Percentiles rank a stretch among this genome's conserved stretches.
phyloP scores from a whole-genome alignment of 2,113 vertebrate species.

The Hippocampus barbouri region DNA sequence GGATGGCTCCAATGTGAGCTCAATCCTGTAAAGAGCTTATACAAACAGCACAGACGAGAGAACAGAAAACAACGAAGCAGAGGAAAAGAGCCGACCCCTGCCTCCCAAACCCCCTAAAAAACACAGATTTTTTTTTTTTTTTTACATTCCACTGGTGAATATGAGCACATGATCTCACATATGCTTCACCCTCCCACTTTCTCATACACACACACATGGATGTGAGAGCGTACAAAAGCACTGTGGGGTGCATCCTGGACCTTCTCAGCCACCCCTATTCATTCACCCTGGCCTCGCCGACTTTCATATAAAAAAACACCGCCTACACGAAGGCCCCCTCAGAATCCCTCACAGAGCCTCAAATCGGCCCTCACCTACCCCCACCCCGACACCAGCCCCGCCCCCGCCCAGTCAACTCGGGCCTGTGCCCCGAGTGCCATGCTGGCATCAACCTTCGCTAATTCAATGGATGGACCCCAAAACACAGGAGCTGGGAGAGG shows the following conservation, averaged over 20 bases:
- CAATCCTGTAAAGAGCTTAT: slow-evolving; percentile 67
- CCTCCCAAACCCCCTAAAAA: slow-evolving; percentile 24
- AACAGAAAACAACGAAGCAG: slow-evolving; percentile 64
- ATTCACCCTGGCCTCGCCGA: slow-evolving; percentile 60
- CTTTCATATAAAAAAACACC: slow-evolving; percentile 66
- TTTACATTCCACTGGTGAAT: slow-evolving; percentile 72
- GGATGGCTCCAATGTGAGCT: slow-evolving; percentile 47
- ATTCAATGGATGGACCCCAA: slow-evolving; percentile 50
- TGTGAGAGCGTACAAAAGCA: slow-evolving; percentile 64
- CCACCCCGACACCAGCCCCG: slow-evolving; percentile 18
- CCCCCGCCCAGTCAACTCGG: slow-evolving; percentile 59
- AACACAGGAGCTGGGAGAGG: slow-evolving; percentile 54
- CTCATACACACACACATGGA: slow-evolving; percentile 37
- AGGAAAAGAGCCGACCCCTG: slow-evolving; percentile 34
- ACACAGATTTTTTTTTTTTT: slow-evolving; percentile 26
- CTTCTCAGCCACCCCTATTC: slow-evolving; percentile 69
- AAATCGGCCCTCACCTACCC: slow-evolving; percentile 30
- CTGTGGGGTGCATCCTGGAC: slow-evolving; percentile 70
- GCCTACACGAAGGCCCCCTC: slow-evolving; percentile 68
- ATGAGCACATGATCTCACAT: slow-evolving; percentile 73
- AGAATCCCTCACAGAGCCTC: slow-evolving; percentile 67
- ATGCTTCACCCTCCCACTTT: slow-evolving; percentile 45
- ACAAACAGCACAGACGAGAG: slow-evolving; percentile 62
- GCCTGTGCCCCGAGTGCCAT: slow-evolving; percentile 54
- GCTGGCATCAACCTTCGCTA: slow-evolving; percentile 57